Evolutionary conservation across 1,140 invertebrate genomes (phyloP), one percentile per base, ranked within the genome.

Genomic region (Helicoverpa zea): DNA sequence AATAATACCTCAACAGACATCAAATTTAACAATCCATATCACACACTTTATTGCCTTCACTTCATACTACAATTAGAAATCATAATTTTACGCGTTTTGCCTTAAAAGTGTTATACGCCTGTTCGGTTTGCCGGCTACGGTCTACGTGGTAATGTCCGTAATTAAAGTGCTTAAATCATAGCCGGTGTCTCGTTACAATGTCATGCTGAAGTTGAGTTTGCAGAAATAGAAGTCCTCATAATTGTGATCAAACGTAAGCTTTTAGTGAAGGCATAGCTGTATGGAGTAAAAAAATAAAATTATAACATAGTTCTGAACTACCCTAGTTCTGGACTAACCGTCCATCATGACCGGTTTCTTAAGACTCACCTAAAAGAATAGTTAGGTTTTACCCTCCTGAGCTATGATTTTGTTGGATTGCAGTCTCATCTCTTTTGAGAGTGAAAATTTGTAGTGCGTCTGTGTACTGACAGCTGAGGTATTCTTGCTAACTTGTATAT

Each of bases 121-220:
- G 47, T 49, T 29, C 18, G 51, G 29, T 56, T 56, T 73, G 56
- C 51, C 13, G 29, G 49, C 51, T 73, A 30, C 35, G 51, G 70
- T 73, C 63, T 73, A 63, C 16, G 29, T 61, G 79, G 82, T 88
- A 91, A 90, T 89, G 84, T 83, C 84, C 82, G 70, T 18, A 73
- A 87, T 89, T 89, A 92, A 89, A 87, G 81, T 79, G 81, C 82
- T 83, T 86, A 88, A 91, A 85, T 73, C 87, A 87, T 84, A 81
- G 61, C 77, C 66, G 81, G 89, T 90, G 88, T 88, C 89, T 88
- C 83, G 84, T 89, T 86, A 87, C 52, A 35, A 35, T 13, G 13
- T 52, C 18, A 70, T 18, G 9, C 4, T 52, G 9, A 29, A 52
- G 23, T 68, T 18, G 49, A 54, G 3, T 43, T 43, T 43, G 18